Conservation (phyloP, 2,888 invertebrate genomes). For the Netelia virgata region DNA sequence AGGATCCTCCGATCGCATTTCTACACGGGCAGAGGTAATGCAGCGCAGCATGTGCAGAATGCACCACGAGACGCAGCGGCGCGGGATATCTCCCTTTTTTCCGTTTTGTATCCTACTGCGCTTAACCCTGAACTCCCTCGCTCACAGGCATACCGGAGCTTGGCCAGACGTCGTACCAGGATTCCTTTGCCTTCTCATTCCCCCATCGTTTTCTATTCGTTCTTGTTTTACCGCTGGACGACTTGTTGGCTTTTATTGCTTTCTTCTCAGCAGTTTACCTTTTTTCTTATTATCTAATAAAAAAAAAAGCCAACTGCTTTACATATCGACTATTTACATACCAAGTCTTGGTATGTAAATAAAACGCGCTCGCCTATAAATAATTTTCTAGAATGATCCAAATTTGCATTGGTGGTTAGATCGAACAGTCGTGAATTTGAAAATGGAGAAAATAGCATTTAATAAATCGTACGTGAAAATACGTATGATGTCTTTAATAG, state of each 20-base stretch:
- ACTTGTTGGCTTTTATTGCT: slow-evolving; percentile 5
- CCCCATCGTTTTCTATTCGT: slow-evolving; percentile 15
- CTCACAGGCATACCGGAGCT: slow-evolving; percentile 70
- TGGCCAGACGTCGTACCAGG: slow-evolving; percentile 59
- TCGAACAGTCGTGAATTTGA: no score
- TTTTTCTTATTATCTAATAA: no score
- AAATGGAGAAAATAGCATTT: no score
- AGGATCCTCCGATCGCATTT: no score
- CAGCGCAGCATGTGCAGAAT: slow-evolving; percentile 11
- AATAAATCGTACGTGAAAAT: no score
- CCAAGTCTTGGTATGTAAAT: no score
- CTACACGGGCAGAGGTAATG: not conserved
- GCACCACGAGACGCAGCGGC: slow-evolving; percentile 39
- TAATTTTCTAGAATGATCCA: no score
- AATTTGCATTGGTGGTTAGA: no score
- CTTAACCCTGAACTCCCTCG: slow-evolving; percentile 75
- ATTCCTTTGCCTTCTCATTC: slow-evolving; percentile 60
- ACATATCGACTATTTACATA: no score
- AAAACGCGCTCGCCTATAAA: no score
- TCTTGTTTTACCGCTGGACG: slow-evolving; percentile 11
- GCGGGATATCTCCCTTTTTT: slow-evolving; percentile 32
- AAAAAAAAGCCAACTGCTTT: no score
- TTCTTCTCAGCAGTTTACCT: not conserved
- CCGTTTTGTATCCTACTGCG: slow-evolving; percentile 42
- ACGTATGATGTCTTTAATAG: no score